These are phyloP conservation scores for Crematogaster levior DNA, from an alignment of 2,888 invertebrate genomes.

Conservation along the genomic window DNA sequence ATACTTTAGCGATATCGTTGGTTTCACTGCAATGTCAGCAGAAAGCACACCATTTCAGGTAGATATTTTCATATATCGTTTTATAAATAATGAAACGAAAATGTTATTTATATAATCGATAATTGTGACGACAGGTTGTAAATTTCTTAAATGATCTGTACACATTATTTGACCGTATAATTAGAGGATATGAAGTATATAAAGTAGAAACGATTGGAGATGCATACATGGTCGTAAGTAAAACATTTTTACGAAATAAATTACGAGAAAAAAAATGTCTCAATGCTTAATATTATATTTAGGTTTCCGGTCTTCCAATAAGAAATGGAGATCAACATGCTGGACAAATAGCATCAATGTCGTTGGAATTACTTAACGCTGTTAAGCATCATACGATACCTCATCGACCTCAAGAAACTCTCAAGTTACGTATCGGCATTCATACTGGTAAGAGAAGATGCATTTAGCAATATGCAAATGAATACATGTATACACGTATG, in stretches of 20 bases:
- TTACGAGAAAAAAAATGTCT: background rate
- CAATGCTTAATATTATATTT: background rate
- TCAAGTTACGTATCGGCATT: constrained; percentile 96
- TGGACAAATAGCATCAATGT: constrained; percentile 97
- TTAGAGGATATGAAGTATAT: constrained; percentile 98
- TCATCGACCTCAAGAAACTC: constrained; percentile 95
- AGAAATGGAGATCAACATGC: constrained; percentile 95
- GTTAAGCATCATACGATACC: constrained; percentile 95
- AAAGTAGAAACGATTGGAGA: constrained; percentile 98
- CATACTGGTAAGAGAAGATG: constrained; percentile 90
- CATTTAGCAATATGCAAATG: background rate
- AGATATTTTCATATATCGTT: constrained; percentile 60
- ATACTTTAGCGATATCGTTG: constrained; percentile 99
- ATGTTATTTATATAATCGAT: constrained; percentile 4
- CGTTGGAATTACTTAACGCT: constrained; percentile 93
- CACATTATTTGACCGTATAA: constrained; percentile 98
- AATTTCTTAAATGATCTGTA: constrained; percentile 99
- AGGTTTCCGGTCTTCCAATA: constrained; percentile 96
- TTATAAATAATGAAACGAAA: background rate
- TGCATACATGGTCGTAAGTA: constrained; percentile 91
- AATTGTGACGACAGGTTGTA: constrained; percentile 89
- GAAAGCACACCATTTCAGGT: constrained; percentile 96
- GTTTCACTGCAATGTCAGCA: constrained; percentile 98
- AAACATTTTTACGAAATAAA: constrained; percentile 1
- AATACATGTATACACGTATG: background rate